Conservation (phyloP, 2,888 invertebrate genomes). For the Plebejus anna region DNA sequence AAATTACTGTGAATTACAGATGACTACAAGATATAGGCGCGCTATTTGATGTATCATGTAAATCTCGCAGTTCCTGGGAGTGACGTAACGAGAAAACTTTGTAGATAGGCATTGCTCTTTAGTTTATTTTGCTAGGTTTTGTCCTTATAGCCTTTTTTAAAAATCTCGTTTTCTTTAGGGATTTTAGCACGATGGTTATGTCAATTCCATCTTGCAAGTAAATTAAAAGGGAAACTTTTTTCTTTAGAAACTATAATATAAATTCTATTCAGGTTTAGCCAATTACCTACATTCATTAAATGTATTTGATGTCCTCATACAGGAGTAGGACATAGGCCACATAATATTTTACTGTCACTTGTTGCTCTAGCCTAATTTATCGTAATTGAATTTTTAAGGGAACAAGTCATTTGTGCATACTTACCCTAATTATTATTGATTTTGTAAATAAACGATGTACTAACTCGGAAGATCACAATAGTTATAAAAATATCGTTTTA, state of each 20-base stretch:
- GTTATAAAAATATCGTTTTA: background rate
- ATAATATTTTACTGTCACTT: no score
- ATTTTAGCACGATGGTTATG: no score
- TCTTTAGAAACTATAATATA: no score
- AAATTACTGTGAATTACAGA: conserved; percentile 68
- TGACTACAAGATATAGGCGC: conserved; percentile 28
- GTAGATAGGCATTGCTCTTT: background rate
- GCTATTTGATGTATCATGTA: background rate
- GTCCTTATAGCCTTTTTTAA: background rate
- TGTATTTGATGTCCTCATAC: no score
- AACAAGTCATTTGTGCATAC: background rate
- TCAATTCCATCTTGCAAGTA: no score
- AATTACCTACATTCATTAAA: no score
- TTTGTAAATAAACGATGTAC: background rate
- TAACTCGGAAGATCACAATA: background rate
- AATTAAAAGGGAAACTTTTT: no score
- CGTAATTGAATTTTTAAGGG: no score
- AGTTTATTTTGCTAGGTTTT: background rate
- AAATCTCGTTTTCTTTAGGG: no score
- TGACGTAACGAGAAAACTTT: conserved; percentile 3
- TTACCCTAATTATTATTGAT: background rate
- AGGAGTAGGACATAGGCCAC: no score
- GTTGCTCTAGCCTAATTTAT: no score
- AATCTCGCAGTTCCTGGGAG: background rate
- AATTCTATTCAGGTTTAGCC: no score